A percentile compares a stretch with the other conserved stretches of the same genome.
Evolutionary conservation across 2,797 vertebrate genomes (phyloP).

Genomic region (Tadarida brasiliensis): DNA sequence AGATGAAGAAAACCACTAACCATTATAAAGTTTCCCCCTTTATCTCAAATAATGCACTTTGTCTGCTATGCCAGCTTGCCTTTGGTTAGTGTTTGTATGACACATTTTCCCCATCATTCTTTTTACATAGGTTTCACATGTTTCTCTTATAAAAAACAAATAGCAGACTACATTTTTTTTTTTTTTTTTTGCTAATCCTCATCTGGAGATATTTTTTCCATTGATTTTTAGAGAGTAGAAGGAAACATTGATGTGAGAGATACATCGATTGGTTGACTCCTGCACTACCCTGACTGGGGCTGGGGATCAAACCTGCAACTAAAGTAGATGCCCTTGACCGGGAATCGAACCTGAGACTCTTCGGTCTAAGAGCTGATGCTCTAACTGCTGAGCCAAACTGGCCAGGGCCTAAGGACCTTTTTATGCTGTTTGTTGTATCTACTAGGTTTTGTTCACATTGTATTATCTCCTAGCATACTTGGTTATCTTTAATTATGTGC

Average conservation of each 20-base stretch:
- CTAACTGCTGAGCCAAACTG: too few relatives aligned
- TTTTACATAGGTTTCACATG: background rate
- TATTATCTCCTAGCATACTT: background rate
- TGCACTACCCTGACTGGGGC: too few relatives aligned
- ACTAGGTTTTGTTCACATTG: background rate
- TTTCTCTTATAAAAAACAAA: conserved; percentile 19
- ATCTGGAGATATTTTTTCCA: too few relatives aligned
- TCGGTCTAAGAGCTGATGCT: too few relatives aligned
- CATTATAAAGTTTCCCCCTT: background rate
- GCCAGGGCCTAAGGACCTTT: background rate
- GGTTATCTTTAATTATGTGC: conserved; percentile 33
- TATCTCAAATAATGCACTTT: background rate
- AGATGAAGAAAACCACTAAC: background rate
- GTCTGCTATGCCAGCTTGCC: background rate
- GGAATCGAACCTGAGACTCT: too few relatives aligned
- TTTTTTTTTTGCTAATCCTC: too few relatives aligned
- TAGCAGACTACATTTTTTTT: background rate
- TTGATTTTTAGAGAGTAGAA: too few relatives aligned
- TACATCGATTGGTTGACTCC: too few relatives aligned
- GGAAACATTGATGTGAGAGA: too few relatives aligned
- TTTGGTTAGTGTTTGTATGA: background rate
- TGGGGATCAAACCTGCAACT: too few relatives aligned
- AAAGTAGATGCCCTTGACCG: too few relatives aligned
- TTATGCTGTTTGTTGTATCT: background rate
- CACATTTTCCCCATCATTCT: background rate